Percentiles rank a stretch among this genome's conserved stretches.
Conservation (phyloP, 2,113 vertebrate species). For the Limnothrissa miodon region DNA sequence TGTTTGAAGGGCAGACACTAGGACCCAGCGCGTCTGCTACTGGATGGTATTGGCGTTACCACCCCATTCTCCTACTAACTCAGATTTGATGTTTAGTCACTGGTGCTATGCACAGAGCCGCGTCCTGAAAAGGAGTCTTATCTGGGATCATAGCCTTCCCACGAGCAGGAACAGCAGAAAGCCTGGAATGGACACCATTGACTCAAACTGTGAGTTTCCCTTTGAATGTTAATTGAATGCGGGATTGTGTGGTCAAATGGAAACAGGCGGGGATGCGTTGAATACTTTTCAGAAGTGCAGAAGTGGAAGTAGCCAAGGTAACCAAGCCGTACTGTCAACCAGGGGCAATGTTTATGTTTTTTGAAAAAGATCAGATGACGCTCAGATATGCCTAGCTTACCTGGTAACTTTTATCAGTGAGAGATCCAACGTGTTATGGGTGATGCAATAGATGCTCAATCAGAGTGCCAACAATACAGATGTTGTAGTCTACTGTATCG, state of each 20-base stretch:
- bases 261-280: not conserved
- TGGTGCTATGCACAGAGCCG: not conserved
- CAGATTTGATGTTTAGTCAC: not conserved
- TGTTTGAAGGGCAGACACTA: not conserved
- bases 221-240: not conserved
- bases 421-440: not conserved
- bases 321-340: not conserved
- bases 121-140: slow-evolving; percentile 7
- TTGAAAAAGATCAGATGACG: not conserved
- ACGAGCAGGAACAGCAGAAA: not conserved
- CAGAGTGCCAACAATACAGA: not conserved
- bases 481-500: not conserved
- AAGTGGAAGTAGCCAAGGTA: not conserved
- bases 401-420: not conserved
- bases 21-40: not conserved
- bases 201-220: not conserved
- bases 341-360: not conserved
- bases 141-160: slow-evolving; percentile 1
- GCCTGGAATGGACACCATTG: not conserved
- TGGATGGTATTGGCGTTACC: slow-evolving; percentile 1
- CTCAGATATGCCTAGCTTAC: not conserved
- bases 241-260: not conserved
- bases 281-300: not conserved
- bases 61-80: not conserved
- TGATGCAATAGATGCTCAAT: slow-evolving; percentile 18